Evolutionary conservation across 2,888 invertebrate genomes (phyloP).

Genomic region (Chrysomela aeneicollis): DNA sequence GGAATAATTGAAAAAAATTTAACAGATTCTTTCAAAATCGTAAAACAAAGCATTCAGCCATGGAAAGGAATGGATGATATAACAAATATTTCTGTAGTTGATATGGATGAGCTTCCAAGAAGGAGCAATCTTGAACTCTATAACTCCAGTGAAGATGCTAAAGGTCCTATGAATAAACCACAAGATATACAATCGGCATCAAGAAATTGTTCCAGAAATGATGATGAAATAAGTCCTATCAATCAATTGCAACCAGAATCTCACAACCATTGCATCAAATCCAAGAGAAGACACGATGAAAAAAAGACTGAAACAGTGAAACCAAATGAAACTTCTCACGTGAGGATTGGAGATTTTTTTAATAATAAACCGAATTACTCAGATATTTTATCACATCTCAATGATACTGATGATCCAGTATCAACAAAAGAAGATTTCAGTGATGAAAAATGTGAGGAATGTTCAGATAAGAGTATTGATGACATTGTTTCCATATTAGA

Average conservation of each 20-base stretch:
- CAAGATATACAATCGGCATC: too few species aligned
- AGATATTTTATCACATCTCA: conserved; percentile 50
- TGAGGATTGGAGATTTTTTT: background rate
- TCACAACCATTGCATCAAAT: conserved; percentile 32
- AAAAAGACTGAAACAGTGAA: background rate
- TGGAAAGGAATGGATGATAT: conserved; percentile 40
- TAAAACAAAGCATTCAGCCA: conserved; percentile 38
- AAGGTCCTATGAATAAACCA: too few species aligned
- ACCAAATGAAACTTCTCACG: too few species aligned
- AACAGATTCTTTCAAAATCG: conserved; percentile 45
- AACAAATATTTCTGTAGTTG: conserved; percentile 49
- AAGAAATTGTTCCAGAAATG: too few species aligned
- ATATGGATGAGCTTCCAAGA: conserved; percentile 50
- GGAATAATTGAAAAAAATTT: conserved; percentile 35
- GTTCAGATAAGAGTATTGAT: conserved; percentile 53
- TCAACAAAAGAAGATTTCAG: conserved; percentile 27
- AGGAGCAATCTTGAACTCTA: background rate
- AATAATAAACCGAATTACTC: conserved; percentile 48
- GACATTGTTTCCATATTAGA: conserved; percentile 62
- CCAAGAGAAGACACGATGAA: background rate
- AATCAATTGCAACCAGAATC: background rate
- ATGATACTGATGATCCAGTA: conserved; percentile 45
- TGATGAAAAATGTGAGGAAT: conserved; percentile 26
- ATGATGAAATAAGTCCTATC: too few species aligned
- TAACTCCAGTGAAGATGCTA: too few species aligned